Evolutionary conservation across 2,113 vertebrate genomes (phyloP), one percentile per base, ranked within the genome.

Genomic region (rat (Rattus norvegicus)): DNA sequence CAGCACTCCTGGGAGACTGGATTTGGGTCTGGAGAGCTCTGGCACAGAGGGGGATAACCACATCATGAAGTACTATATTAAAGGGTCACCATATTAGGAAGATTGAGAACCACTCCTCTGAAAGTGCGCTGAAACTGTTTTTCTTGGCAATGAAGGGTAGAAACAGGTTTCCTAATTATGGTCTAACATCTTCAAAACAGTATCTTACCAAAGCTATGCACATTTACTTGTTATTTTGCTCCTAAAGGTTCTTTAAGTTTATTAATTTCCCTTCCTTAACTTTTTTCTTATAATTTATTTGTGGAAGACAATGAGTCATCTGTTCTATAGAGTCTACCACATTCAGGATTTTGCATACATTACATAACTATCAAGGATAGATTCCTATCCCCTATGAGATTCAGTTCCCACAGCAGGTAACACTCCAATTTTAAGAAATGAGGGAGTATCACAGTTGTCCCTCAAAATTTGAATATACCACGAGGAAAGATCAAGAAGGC

Each of bases 271-370:
- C 43, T 84, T 86, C 22, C 30, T 91, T 75, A 63, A 36, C 19
- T 93, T 63, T 77, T 61, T 6, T 9, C 26, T 85, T 88, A 54
- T 19, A 92, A 92, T 97, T 90, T 95, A 95, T 97, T 95, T 95
- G 91, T 94, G 63, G 90, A 96, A 95, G 86, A 89, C 94, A 97
- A 95, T 97, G 59, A 96, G 75, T 96, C 92, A 92, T 95, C 88
- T 97, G 75, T 89, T 96, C 95, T 91, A 76, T 72, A 94, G 52
- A 89, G 83, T 95, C 65, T 95, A 81, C 72, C 92, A 81, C 75
- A 91, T 95, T 96, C 61, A 91, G 73, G 89, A 95, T 89, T 95
- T 97, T 89, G 83, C 94, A 94, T 94, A 85, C 92, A 94, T 96
- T 94, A 72, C 10, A 61, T 91, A 92, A 91, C 17, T 77, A 77